These are phyloP conservation scores for Ferdinandea cuprea DNA, from an alignment of 2,888 invertebrate species.

Conservation along the genomic window DNA sequence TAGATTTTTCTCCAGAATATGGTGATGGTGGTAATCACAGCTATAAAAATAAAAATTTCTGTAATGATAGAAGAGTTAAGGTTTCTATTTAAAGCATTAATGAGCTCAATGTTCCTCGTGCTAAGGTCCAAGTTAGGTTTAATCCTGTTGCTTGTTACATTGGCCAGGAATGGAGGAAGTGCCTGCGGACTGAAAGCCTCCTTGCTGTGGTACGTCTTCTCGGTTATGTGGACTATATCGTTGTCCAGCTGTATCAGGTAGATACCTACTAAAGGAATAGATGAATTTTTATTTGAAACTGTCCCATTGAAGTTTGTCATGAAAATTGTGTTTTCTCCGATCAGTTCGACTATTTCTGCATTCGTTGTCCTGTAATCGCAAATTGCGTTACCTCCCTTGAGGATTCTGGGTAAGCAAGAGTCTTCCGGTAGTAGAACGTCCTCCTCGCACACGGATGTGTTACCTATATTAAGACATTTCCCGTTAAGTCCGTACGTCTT, in stretches of 20 bases:
- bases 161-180: slow-evolving; percentile 19
- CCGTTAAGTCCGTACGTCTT: slow-evolving; percentile 6
- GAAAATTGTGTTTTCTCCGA: slow-evolving; percentile 30
- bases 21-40: background rate
- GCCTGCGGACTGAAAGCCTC: slow-evolving; percentile 2
- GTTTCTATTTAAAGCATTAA: slow-evolving; percentile 15
- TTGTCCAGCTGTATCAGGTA: slow-evolving; percentile 36
- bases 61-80: slow-evolving; percentile 38
- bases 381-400: slow-evolving; percentile 28
- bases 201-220: slow-evolving; percentile 15
- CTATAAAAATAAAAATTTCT: slow-evolving; percentile 26
- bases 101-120: slow-evolving; percentile 2
- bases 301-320: slow-evolving; percentile 18
- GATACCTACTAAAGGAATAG: slow-evolving; percentile 41
- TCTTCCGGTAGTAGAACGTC: slow-evolving; percentile 7
- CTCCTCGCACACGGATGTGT: slow-evolving; percentile 19
- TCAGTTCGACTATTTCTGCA: slow-evolving; percentile 1
- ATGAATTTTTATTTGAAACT: slow-evolving; percentile 33
- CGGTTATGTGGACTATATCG: slow-evolving; percentile 3
- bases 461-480: slow-evolving; percentile 9
- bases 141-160: slow-evolving; percentile 18
- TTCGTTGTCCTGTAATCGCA: slow-evolving; percentile 4
- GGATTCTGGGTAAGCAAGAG: slow-evolving; percentile 22
- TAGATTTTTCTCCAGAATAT: slow-evolving; percentile 25
- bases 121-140: slow-evolving; percentile 17